phyloP scores from a whole-genome alignment of 1,140 invertebrate species.

The Marisa cornuarietis region DNA sequence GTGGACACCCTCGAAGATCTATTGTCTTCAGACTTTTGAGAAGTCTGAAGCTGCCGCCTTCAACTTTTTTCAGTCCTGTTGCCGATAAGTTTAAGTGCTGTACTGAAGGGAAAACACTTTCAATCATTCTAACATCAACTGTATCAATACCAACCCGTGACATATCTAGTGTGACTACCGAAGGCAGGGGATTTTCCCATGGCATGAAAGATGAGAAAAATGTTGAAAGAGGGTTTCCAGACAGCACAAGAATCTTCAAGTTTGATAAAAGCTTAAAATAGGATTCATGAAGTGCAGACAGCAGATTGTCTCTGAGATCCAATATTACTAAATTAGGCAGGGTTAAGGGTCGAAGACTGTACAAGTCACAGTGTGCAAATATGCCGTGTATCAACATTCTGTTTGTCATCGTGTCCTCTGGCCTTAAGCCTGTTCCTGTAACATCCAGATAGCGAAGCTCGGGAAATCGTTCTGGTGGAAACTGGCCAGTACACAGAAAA shows the following conservation, averaged over 20 bases:
- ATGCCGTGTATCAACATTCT: neutral
- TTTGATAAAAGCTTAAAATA: neutral
- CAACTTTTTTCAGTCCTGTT: neutral
- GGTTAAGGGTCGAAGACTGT: neutral
- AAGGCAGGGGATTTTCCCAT: neutral
- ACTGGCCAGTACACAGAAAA: neutral
- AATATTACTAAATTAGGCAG: constrained; percentile 1
- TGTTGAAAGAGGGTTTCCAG: neutral
- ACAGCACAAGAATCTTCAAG: constrained; percentile 16
- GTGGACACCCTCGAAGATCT: constrained; percentile 13
- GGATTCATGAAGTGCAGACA: neutral
- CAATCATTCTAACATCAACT: neutral
- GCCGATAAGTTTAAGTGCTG: neutral
- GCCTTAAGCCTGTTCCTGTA: neutral
- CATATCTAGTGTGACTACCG: neutral
- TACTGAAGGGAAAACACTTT: constrained; percentile 11
- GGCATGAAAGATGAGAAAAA: neutral
- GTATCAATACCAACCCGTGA: neutral
- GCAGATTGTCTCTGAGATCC: constrained; percentile 20
- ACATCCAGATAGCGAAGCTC: constrained; percentile 2
- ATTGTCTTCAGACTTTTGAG: constrained; percentile 6
- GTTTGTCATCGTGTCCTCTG: neutral
- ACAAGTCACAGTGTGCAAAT: neutral
- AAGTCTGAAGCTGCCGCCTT: constrained; percentile 7
- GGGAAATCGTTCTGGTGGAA: neutral